Evolutionary conservation across 64 coral and sea anemone genomes (phyloP).

Genomic region (Stylophora pistillata): DNA sequence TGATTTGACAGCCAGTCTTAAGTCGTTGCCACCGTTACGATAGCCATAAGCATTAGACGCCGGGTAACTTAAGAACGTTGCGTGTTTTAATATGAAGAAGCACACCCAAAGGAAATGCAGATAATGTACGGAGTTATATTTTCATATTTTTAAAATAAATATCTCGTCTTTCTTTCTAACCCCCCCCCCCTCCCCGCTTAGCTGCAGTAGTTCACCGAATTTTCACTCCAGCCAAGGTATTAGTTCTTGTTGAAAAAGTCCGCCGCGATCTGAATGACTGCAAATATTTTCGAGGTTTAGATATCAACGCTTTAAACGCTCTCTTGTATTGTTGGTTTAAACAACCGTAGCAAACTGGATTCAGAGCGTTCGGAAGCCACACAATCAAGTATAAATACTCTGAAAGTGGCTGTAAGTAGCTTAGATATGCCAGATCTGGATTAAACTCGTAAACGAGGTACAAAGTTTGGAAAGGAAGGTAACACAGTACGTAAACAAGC

Average conservation of each 20-base stretch:
- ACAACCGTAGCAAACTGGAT: constrained; percentile 80
- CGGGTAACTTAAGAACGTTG: too few species aligned
- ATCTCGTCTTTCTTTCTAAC: too few species aligned
- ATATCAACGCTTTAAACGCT: constrained; percentile 48
- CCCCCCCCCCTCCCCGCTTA: neutral
- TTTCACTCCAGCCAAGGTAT: neutral
- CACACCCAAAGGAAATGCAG: neutral
- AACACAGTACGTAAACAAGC: constrained; percentile 78
- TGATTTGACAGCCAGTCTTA: too few species aligned
- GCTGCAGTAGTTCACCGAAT: neutral
- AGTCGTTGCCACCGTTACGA: too few species aligned
- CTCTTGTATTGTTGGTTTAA: constrained; percentile 81
- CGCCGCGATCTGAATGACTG: neutral
- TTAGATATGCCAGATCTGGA: neutral
- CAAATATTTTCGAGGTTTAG: neutral
- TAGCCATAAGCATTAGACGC: too few species aligned
- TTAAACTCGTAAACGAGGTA: constrained; percentile 59
- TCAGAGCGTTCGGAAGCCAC: constrained; percentile 81
- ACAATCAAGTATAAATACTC: constrained; percentile 69
- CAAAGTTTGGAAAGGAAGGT: constrained; percentile 77
- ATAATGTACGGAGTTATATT: too few species aligned
- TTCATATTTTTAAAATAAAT: too few species aligned
- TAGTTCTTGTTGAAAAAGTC: neutral
- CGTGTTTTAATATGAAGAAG: too few species aligned
- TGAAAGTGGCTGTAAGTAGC: constrained; percentile 47